Evolutionary conservation across 2,888 invertebrate genomes (phyloP), one percentile per base, ranked within the genome.

Genomic region (Drosophila gaucha): DNA sequence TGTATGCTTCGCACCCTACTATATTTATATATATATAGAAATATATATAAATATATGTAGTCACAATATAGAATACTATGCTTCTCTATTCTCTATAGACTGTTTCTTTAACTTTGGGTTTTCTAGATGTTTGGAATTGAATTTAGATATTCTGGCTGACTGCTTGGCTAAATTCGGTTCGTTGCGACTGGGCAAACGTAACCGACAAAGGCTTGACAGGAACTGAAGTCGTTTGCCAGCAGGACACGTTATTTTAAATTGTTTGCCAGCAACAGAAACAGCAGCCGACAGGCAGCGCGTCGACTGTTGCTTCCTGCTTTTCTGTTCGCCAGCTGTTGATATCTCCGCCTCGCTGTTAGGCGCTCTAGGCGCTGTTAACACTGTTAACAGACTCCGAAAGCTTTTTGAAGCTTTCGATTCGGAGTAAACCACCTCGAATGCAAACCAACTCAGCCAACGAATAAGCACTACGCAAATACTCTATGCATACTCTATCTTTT

Each of bases 171-270:
- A 28, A 46, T 73, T 59, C 52, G 55, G 66, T 38, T 74, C 47
- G 67, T 46, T 67, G 74, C 52, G 35, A 43, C 63, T 72, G 52
- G 69, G 76, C 73, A 73, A 80, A 69, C 78, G 80, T 56, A 59
- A 86, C 85, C 78, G 73, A 86, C 82, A 66, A 80, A 71, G 78
- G 66, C 86, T 87, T 72, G 86, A 79, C 83, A 87, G 83, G 88
- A 84, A 84, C 83, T 84, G 68, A 84, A 76, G 67, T 63, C 63
- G 41, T 24, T 22, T 41, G 51, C 55, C 62, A 54, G 67, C 58
- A 69, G 85, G 82, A 80, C 73, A 67, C 67, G 67, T 60, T 67
- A 55, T 73, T 82, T 86, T 80, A 78, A 80, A 64, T 64, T 51
- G 24, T 33, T 52, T 14, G 43, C 47, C 50, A 57, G 35, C 55